A percentile compares a stretch with the other conserved stretches of the same genome.
Evolutionary conservation across 2,888 invertebrate genomes (phyloP).

Genomic region (Heteromurus nitidus): DNA sequence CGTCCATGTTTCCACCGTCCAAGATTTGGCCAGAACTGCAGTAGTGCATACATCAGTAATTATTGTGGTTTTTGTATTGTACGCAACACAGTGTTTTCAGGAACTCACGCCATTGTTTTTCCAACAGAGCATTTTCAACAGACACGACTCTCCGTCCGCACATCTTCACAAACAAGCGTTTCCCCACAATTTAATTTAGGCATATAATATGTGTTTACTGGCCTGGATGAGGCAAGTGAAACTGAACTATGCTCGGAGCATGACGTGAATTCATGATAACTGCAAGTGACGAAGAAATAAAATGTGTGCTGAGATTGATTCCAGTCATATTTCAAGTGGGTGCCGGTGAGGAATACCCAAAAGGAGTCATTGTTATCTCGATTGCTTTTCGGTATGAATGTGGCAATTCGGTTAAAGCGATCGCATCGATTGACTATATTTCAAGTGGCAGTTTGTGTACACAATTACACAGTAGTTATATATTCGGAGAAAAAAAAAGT

Average conservation of each 20-base stretch:
- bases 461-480: neutral
- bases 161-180: neutral
- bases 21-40: neutral
- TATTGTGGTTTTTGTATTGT: neutral
- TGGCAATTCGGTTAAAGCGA: neutral
- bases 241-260: neutral
- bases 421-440: neutral
- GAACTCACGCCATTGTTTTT: neutral
- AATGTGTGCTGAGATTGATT: neutral
- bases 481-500: slow-evolving; percentile 4
- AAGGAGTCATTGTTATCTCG: neutral
- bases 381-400: neutral
- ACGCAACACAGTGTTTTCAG: neutral
- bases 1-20: neutral
- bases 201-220: neutral
- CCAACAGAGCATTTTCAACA: neutral
- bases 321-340: slow-evolving; percentile 8
- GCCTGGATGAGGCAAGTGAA: neutral
- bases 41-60: neutral
- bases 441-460: neutral
- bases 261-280: neutral
- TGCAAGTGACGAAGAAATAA: neutral
- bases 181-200: neutral
- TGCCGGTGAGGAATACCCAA: neutral
- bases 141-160: neutral